phyloP scores from a whole-genome alignment of 2,888 invertebrate genomes.

The Zaprionus obscuricornis region DNA sequence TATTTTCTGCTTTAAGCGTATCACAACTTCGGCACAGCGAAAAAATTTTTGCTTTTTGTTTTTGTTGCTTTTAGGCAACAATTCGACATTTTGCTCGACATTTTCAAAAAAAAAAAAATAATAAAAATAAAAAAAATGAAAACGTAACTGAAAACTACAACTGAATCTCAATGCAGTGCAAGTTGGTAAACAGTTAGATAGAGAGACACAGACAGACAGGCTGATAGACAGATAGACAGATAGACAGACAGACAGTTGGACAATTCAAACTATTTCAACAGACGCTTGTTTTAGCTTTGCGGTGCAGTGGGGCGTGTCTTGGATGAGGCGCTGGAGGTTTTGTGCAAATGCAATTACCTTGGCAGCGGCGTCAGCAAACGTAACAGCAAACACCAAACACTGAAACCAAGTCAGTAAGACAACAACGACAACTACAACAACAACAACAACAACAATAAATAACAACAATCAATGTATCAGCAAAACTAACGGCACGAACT shows the following conservation, averaged over 20 bases:
- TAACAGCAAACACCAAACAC: constrained; percentile 33
- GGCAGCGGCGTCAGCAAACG: constrained; percentile 31
- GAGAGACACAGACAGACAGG: constrained; percentile 10
- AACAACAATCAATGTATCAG: constrained; percentile 32
- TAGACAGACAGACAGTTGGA: constrained; percentile 19
- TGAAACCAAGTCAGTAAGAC: constrained; percentile 58
- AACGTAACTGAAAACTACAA: constrained; percentile 49
- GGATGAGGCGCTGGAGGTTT: constrained; percentile 40
- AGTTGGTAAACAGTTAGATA: too few relatives aligned
- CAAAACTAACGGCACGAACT: constrained; percentile 46
- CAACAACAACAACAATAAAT: constrained; percentile 18
- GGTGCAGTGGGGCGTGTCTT: constrained; percentile 52
- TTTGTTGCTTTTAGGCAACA: background rate
- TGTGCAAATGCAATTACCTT: constrained; percentile 72
- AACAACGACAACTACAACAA: constrained; percentile 20
- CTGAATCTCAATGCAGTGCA: constrained; percentile 43
- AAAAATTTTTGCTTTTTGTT: constrained; percentile 12
- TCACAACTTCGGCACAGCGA: constrained; percentile 28
- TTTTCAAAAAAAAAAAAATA: constrained; percentile 59
- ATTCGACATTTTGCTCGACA: constrained; percentile 42
- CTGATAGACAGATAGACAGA: constrained; percentile 21
- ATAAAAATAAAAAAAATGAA: constrained; percentile 43
- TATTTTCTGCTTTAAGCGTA: too few relatives aligned
- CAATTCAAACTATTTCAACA: constrained; percentile 56
- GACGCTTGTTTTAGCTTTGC: constrained; percentile 29